Percentiles rank a stretch among this genome's conserved stretches.
phyloP scores from a whole-genome alignment of 2,888 invertebrate species.

The Tipula confusa region DNA sequence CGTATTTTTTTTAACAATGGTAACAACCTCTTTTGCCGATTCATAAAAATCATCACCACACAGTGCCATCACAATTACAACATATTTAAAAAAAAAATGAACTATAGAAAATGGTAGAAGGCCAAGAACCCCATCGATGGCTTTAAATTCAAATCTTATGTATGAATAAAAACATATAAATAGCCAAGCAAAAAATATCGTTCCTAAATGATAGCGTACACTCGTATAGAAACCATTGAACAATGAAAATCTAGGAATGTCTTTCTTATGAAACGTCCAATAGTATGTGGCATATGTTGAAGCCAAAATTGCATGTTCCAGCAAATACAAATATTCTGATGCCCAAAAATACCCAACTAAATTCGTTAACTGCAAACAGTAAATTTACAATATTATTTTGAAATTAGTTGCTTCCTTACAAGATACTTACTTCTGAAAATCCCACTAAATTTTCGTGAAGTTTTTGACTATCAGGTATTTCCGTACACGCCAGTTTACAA shows the following conservation, averaged over 20 bases:
- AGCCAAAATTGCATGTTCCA: not conserved
- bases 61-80: not conserved
- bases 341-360: not conserved
- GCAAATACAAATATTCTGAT: slow-evolving; percentile 1
- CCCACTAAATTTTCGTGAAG: not conserved
- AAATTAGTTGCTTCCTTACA: not conserved
- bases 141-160: not conserved
- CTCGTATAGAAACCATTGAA: not conserved
- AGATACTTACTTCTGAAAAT: not conserved
- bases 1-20: not conserved
- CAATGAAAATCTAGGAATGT: not conserved
- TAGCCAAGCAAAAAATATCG: not conserved
- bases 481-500: not conserved
- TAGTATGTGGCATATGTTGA: not conserved
- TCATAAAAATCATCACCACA: not conserved
- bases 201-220: not conserved
- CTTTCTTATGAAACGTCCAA: slow-evolving; percentile 20
- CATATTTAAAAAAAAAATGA: slow-evolving; percentile 26
- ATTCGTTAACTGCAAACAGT: not conserved
- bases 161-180: not conserved
- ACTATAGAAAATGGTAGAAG: not conserved
- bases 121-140: not conserved
- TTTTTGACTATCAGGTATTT: not conserved
- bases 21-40: not conserved
- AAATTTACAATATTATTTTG: not conserved